Percentiles rank a stretch among this genome's conserved stretches.
Evolutionary conservation across 2,797 vertebrate species (phyloP).

Genomic region (Platyrinchus mystaceus): DNA sequence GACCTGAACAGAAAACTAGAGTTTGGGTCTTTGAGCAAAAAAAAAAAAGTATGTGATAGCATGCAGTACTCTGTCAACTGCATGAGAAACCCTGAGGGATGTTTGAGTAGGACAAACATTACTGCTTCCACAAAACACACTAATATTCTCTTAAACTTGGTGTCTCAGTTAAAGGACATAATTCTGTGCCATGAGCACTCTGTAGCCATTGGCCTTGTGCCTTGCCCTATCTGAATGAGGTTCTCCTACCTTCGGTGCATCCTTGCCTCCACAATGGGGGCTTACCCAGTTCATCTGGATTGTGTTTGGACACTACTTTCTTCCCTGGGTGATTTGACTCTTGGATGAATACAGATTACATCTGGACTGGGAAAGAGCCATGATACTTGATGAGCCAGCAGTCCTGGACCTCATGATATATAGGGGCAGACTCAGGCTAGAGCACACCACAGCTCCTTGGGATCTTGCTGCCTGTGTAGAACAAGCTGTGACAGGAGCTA

Average conservation of each 20-base stretch:
- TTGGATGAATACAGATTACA: not conserved
- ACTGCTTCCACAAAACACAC: not conserved
- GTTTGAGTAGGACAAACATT: not conserved
- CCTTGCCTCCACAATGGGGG: not conserved
- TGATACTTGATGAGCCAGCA: not conserved
- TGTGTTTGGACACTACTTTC: not conserved
- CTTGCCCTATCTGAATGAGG: not conserved
- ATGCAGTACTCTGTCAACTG: not conserved
- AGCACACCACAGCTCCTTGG: not conserved
- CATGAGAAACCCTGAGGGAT: not conserved
- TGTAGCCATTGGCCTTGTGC: not conserved
- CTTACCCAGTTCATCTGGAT: not conserved
- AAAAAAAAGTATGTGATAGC: not conserved
- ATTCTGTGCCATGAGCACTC: accelerated
- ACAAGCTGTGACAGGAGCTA: not conserved
- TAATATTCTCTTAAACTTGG: not conserved
- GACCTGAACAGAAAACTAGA: not conserved
- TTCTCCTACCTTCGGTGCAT: not conserved
- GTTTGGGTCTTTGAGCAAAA: not conserved
- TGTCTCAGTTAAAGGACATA: not conserved
- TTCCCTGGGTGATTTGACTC: not conserved
- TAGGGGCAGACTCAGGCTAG: not conserved
- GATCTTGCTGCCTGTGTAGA: not conserved
- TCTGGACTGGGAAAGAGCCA: not conserved
- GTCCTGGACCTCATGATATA: not conserved